Evolutionary conservation across 2,888 invertebrate genomes (phyloP).

Genomic region (Oxystoma pomonae): DNA sequence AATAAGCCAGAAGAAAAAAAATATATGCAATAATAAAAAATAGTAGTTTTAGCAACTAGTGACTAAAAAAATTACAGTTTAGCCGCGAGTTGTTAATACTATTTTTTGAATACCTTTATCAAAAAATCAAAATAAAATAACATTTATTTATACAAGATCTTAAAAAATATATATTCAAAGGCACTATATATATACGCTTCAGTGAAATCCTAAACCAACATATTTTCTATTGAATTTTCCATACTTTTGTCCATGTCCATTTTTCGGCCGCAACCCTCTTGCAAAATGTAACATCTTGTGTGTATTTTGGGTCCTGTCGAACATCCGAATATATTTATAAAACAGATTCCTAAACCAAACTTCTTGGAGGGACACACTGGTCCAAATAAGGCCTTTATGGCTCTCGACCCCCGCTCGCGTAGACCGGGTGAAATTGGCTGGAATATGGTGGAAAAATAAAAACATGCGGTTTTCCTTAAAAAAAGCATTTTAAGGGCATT

Average conservation of each 20-base stretch:
- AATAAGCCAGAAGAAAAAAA: too few species aligned
- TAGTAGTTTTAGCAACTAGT: too few species aligned
- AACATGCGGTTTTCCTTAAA: background rate
- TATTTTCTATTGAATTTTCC: background rate
- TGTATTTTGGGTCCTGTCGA: background rate
- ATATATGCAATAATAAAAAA: too few species aligned
- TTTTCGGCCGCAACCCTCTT: background rate
- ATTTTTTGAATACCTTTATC: too few species aligned
- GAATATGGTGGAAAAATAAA: background rate
- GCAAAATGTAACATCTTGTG: background rate
- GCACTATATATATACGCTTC: background rate
- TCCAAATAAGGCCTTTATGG: background rate
- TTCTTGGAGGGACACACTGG: background rate
- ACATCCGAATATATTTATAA: slow-evolving; percentile 5
- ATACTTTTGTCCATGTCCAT: background rate
- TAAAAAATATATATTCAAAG: background rate
- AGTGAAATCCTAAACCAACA: background rate
- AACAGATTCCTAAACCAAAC: slow-evolving; percentile 4
- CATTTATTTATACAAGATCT: background rate
- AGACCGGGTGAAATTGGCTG: background rate
- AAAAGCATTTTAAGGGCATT: too few species aligned
- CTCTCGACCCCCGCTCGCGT: background rate
- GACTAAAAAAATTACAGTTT: too few species aligned
- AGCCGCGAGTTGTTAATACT: too few species aligned
- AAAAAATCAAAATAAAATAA: too few species aligned